Evolutionary conservation across 2,113 vertebrate genomes (phyloP), one percentile per base, ranked within the genome.

Genomic region (Corynorhinus townsendii): DNA sequence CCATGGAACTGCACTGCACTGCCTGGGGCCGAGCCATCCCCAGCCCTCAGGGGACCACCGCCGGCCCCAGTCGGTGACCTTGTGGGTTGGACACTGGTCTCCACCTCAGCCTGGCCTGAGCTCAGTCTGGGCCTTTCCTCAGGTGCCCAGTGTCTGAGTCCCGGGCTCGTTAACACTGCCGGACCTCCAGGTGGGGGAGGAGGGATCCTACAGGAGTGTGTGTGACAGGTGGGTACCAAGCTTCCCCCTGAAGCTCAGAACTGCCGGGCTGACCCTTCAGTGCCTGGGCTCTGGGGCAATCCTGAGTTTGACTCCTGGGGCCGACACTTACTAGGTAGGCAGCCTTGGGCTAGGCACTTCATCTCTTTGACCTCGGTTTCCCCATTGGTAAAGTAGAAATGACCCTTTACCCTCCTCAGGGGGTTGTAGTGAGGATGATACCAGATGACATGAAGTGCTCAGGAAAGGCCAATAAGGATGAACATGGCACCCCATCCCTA

Each of bases 401-500:
- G 68, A 64, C 54, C 35, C 3, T 19, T 1, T 16, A 12, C 11
- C 73, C 22, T 56, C 80, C 71, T 86, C 26, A 33, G 20, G 3
- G 80, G 66, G 17, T 66, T 45, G 6, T 24, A 72, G 30, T 54
- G 52, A 87, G 77, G 54, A 28, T 56, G 64, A 43, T 17, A 38
- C 19, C 5, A 38, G 64, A 19, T 28, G 43, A 77, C 19, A 12
- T 12, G n/a, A 72, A 52, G 24, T 56, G 35, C 28, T 93, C 52
- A 7, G n/a, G 14, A 52, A 91, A 89, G 62, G 49, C 19, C 75
- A 30, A 19, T 73, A 33, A 9, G 10, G 38, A 54, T 11, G 56
- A 33, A 33, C 38, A 5, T 8, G 2, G 22, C 4, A 4, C n/a
- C 19, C 4, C 15, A 11, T 7, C 6, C 47, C 0, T 5, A 2